Conservation (phyloP, 2,113 vertebrate genomes). For the Eleginops maclovinus region DNA sequence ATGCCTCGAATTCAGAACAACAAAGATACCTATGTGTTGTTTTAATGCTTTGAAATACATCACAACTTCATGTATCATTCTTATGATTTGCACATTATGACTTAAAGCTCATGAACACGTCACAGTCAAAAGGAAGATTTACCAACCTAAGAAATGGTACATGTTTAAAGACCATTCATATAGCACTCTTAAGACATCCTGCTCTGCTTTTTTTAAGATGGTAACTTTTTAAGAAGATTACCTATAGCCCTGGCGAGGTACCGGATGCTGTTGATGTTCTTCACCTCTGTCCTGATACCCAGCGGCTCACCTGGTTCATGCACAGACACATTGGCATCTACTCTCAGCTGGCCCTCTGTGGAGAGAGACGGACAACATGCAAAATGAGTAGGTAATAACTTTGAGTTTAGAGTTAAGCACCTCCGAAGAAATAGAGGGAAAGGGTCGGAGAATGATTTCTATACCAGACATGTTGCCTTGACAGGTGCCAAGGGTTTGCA, state of each 20-base stretch:
- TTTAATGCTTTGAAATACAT: too few species aligned
- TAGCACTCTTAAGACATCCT: not conserved
- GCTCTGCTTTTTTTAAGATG: not conserved
- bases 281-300: constrained; percentile 94
- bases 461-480: constrained; percentile 97
- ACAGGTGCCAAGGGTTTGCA: constrained; percentile 95
- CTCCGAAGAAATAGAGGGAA: not conserved
- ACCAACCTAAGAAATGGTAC: too few species aligned
- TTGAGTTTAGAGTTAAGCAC: constrained; percentile 3
- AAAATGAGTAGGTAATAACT: constrained; percentile 3
- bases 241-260: constrained; percentile 94
- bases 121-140: too few species aligned
- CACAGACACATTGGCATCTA: constrained; percentile 97
- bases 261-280: constrained; percentile 96
- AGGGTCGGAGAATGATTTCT: constrained; percentile 35
- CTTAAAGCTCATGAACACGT: too few species aligned
- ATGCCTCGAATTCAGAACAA: too few species aligned
- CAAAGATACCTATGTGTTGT: too few species aligned
- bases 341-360: constrained; percentile 94
- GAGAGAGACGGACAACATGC: constrained; percentile 8
- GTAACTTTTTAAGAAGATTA: constrained; percentile 65
- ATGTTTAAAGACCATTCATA: not conserved
- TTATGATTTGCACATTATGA: too few species aligned
- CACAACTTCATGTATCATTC: too few species aligned
- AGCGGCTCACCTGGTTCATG: constrained; percentile 90